Percentiles rank a stretch among this genome's conserved stretches.
Evolutionary conservation across 2,888 invertebrate species (phyloP).

Genomic region (Hofmannophila pseudospretella): DNA sequence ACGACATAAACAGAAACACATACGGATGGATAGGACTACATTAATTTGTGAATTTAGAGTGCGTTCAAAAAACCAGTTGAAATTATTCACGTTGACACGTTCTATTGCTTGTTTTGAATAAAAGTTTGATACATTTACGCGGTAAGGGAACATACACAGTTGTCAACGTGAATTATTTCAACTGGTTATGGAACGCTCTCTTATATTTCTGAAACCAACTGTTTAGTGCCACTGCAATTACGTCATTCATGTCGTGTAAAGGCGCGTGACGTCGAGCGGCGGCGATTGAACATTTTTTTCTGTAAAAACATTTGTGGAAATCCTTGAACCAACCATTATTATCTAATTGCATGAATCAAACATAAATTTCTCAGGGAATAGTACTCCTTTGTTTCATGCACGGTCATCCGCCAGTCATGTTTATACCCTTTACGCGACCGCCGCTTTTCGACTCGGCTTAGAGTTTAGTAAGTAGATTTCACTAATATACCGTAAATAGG

Average conservation of each 20-base stretch:
- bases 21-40: no score
- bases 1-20: no score
- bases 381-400: constrained; percentile 2
- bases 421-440: neutral
- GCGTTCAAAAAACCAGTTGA: no score
- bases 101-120: no score
- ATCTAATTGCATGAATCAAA: constrained; percentile 13
- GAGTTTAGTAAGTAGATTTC: constrained; percentile 22
- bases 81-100: no score
- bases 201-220: no score
- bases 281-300: constrained; percentile 14
- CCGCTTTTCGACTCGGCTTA: neutral
- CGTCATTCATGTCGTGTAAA: neutral
- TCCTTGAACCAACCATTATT: constrained; percentile 11
- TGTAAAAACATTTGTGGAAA: constrained; percentile 23
- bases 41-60: no score
- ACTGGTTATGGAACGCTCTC: no score
- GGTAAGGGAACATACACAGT: no score
- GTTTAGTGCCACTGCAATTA: neutral
- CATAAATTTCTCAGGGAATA: constrained; percentile 1
- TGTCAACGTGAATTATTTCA: no score
- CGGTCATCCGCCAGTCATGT: neutral
- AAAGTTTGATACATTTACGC: no score
- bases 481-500: constrained; percentile 14
- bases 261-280: constrained; percentile 1